Percentiles rank a stretch among this genome's conserved stretches.
Evolutionary conservation across 2,797 vertebrate species (phyloP).

Genomic region (Enoplosus armatus): DNA sequence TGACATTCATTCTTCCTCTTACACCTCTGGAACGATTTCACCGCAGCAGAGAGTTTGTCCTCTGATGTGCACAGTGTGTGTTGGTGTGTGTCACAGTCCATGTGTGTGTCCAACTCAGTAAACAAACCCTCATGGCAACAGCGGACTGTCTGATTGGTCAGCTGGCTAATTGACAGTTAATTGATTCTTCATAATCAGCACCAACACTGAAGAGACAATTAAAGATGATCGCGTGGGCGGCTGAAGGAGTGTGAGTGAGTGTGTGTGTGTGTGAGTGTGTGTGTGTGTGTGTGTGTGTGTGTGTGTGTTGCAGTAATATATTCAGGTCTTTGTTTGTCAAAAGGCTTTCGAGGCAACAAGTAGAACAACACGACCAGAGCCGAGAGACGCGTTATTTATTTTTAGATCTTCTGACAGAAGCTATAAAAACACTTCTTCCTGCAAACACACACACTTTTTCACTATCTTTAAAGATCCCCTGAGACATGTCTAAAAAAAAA

Average conservation of each 20-base stretch:
- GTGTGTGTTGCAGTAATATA: conserved; percentile 51
- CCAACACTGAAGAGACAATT: conserved; percentile 53
- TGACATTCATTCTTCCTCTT: too few relatives aligned
- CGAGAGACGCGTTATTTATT: conserved; percentile 21
- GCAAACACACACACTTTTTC: too few relatives aligned
- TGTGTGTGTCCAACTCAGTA: conserved; percentile 15
- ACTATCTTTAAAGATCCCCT: too few relatives aligned
- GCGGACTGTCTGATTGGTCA: conserved; percentile 44
- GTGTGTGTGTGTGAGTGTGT: conserved; percentile 12
- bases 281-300: conserved; percentile 14
- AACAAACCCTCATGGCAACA: conserved; percentile 55
- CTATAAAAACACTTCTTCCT: neutral
- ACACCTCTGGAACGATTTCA: too few relatives aligned
- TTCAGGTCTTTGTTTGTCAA: conserved; percentile 66
- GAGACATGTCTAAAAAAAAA: too few relatives aligned
- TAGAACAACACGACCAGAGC: conserved; percentile 36
- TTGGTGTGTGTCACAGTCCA: neutral
- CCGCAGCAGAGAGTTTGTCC: neutral
- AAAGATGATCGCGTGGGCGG: conserved; percentile 47
- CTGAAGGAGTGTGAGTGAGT: conserved; percentile 33
- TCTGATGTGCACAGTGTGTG: neutral
- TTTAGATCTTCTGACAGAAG: neutral
- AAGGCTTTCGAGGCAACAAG: conserved; percentile 55
- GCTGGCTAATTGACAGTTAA: conserved; percentile 51
- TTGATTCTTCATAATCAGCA: conserved; percentile 63